These are phyloP conservation scores for Brachionus plicatilis DNA, from an alignment of 1,140 invertebrate genomes.

Conservation along the genomic window DNA sequence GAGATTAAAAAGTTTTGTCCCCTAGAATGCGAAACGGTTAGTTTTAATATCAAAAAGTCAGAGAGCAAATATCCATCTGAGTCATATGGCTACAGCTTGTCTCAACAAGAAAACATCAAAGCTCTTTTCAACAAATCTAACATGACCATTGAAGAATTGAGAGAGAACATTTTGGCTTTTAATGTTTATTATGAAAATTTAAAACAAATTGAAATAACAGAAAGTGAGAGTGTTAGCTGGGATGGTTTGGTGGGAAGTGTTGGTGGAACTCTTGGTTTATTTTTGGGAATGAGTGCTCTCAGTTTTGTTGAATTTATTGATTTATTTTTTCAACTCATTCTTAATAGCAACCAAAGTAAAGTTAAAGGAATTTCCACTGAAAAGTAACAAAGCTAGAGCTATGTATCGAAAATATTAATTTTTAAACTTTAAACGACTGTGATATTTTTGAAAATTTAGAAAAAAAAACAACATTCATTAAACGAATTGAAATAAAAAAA, in stretches of 20 bases:
- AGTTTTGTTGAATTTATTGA: constrained; percentile 30
- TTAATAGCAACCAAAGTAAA: background rate
- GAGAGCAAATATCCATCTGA: background rate
- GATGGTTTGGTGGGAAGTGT: background rate
- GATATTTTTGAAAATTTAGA: too few relatives aligned
- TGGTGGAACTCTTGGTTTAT: constrained; percentile 34
- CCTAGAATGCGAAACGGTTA: background rate
- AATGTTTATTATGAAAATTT: constrained; percentile 15
- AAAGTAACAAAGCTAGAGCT: too few relatives aligned
- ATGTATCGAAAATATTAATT: too few relatives aligned
- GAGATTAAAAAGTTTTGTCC: background rate
- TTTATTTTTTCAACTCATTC: background rate
- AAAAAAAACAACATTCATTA: too few relatives aligned
- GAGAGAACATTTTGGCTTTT: background rate
- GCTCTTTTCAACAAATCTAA: background rate
- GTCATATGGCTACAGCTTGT: background rate
- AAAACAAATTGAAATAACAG: constrained; percentile 19
- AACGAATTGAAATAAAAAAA: too few relatives aligned
- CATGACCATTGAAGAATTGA: background rate
- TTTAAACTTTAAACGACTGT: too few relatives aligned
- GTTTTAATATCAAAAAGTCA: background rate
- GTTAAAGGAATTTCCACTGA: too few relatives aligned
- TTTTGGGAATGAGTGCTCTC: constrained; percentile 3
- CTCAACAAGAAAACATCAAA: background rate
- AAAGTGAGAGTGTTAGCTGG: background rate